Percentiles rank a stretch among this genome's conserved stretches.
phyloP scores from a whole-genome alignment of 1,140 invertebrate species.

The Panagrolaimus sp. region DNA sequence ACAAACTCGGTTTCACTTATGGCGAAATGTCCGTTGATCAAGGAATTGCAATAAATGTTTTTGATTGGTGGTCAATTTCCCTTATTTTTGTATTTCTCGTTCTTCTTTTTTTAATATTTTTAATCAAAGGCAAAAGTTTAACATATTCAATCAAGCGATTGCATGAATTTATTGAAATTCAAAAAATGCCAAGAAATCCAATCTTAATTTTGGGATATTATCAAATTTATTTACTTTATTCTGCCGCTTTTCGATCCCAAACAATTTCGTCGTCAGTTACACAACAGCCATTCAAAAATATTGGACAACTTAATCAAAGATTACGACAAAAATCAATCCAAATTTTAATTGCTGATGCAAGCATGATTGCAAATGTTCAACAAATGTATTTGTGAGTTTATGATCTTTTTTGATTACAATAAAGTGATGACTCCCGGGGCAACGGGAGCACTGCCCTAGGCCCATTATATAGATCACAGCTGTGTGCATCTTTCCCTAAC shows the following conservation, averaged over 20 bases:
- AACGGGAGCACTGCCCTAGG: too few relatives aligned
- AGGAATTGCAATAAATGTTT: not conserved
- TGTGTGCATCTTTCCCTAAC: too few relatives aligned
- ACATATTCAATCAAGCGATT: too few relatives aligned
- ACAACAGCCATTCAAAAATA: not conserved
- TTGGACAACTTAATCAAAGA: not conserved
- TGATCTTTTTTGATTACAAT: too few relatives aligned
- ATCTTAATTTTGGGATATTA: slow-evolving; percentile 12
- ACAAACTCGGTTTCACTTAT: slow-evolving; percentile 1
- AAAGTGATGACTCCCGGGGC: too few relatives aligned
- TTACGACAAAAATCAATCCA: not conserved
- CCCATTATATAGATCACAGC: too few relatives aligned
- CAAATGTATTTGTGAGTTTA: too few relatives aligned
- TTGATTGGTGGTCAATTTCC: slow-evolving; percentile 9
- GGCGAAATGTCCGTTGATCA: not conserved
- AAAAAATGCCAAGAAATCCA: not conserved
- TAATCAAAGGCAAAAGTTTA: not conserved
- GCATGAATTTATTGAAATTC: not conserved
- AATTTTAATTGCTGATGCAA: not conserved
- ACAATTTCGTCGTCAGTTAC: not conserved
- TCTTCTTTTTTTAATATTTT: not conserved
- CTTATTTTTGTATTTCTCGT: not conserved
- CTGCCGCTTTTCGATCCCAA: not conserved
- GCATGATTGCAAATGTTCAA: not conserved
- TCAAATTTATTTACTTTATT: slow-evolving; percentile 7